Percentiles rank a stretch among this genome's conserved stretches.
phyloP scores from a whole-genome alignment of 2,888 invertebrate species.

The Apodemia hepburni region DNA sequence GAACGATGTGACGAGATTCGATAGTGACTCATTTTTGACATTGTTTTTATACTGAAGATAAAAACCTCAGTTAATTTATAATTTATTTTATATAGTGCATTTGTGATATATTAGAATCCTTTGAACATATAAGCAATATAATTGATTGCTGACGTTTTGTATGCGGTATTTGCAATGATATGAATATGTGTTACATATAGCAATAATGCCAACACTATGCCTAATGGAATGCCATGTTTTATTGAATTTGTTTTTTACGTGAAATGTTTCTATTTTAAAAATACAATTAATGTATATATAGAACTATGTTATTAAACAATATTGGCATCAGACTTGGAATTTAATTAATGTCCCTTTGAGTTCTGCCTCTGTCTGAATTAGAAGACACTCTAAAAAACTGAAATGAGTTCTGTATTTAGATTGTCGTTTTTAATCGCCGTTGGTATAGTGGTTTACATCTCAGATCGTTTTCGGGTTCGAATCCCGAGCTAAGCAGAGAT shows the following conservation, averaged over 20 bases:
- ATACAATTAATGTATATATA: constrained; percentile 74
- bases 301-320: constrained; percentile 77
- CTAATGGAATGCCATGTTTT: constrained; percentile 63
- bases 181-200: constrained; percentile 38
- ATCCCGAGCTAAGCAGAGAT: no score
- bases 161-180: constrained; percentile 35
- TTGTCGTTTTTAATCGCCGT: no score
- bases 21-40: constrained; percentile 70
- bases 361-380: no score
- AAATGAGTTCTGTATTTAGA: no score
- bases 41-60: constrained; percentile 63
- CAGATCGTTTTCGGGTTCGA: no score
- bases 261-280: constrained; percentile 73
- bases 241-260: constrained; percentile 66
- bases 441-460: no score
- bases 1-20: constrained; percentile 66
- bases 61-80: constrained; percentile 66
- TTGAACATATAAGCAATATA: constrained; percentile 48
- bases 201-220: constrained; percentile 56
- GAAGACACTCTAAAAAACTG: no score
- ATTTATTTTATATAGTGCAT: constrained; percentile 78
- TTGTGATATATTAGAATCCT: constrained; percentile 62
- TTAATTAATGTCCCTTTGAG: constrained; percentile 38
- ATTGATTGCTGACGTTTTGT: constrained; percentile 45
- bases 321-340: constrained; percentile 49